A percentile compares a stretch with the other conserved stretches of the same genome.
phyloP scores from a whole-genome alignment of 2,113 vertebrate genomes.

The Melanostigma gelatinosum region DNA sequence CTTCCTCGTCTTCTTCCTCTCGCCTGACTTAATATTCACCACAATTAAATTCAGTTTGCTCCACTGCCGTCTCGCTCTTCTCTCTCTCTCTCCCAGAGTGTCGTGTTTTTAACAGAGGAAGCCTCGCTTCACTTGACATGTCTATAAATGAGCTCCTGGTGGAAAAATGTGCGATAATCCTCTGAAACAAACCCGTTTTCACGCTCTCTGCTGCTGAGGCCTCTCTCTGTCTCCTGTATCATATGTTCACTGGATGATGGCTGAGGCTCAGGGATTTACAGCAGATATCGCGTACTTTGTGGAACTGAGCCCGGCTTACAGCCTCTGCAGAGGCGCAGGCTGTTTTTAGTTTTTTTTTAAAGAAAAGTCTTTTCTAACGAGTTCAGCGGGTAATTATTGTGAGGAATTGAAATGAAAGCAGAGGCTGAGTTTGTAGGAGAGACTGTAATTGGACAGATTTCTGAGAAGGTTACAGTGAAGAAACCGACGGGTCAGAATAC shows the following conservation, averaged over 20 bases:
- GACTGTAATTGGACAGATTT: not conserved
- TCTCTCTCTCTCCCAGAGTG: not conserved
- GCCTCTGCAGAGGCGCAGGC: conserved; percentile 10
- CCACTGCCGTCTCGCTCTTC: not conserved
- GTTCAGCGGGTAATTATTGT: conserved; percentile 25
- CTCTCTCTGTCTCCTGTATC: conserved; percentile 19
- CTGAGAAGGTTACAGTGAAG: not conserved
- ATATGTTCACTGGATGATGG: conserved; percentile 29
- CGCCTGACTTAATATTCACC: conserved; percentile 16
- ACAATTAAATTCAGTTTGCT: conserved; percentile 20
- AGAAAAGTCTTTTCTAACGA: conserved; percentile 11
- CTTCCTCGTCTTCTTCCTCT: conserved; percentile 1
- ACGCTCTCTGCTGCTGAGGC: not conserved
- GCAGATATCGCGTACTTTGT: conserved; percentile 41
- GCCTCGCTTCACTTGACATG: conserved; percentile 19
- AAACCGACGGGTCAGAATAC: not conserved
- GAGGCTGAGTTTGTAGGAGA: not conserved
- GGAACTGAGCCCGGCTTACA: not conserved
- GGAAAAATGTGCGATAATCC: conserved; percentile 46
- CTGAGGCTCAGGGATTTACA: conserved; percentile 43
- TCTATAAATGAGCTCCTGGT: conserved; percentile 58
- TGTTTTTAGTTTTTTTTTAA: not conserved
- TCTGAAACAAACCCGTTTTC: conserved; percentile 24
- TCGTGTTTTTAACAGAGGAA: conserved; percentile 24
- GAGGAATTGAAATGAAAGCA: not conserved